Percentiles rank a stretch among this genome's conserved stretches.
phyloP scores from a whole-genome alignment of 2,888 invertebrate species.

The Drosophila leonis region DNA sequence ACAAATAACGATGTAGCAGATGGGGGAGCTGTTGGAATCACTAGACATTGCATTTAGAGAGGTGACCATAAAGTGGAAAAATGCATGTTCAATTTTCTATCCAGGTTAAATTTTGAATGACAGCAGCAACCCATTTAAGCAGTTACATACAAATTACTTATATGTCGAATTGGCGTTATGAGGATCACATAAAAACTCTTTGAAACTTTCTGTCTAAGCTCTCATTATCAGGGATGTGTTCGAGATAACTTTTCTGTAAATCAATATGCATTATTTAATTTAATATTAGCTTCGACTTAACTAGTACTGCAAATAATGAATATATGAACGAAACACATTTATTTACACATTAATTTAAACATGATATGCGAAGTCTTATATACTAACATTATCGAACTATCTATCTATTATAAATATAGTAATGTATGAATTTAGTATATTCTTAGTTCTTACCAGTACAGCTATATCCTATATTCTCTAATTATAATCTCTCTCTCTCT shows the following conservation, averaged over 20 bases:
- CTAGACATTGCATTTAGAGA: slow-evolving; percentile 23
- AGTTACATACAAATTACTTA: not conserved
- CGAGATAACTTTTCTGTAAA: not conserved
- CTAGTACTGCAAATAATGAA: too few species aligned
- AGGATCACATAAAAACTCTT: not conserved
- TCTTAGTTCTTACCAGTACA: too few species aligned
- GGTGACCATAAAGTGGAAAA: not conserved
- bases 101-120: not conserved
- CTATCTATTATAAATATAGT: too few species aligned
- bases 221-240: not conserved
- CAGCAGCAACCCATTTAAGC: not conserved
- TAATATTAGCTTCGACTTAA: not conserved
- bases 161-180: not conserved
- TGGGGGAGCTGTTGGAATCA: not conserved
- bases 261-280: not conserved
- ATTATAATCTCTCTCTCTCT: too few species aligned
- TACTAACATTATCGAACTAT: too few species aligned
- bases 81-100: not conserved
- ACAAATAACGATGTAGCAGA: slow-evolving; percentile 43
- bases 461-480: too few species aligned
- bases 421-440: too few species aligned
- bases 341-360: too few species aligned
- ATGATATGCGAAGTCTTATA: too few species aligned
- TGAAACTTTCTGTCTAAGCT: too few species aligned
- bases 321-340: too few species aligned